Evolutionary conservation across 2,113 vertebrate species (phyloP).

Genomic region (Pelvicachromis taeniatus): DNA sequence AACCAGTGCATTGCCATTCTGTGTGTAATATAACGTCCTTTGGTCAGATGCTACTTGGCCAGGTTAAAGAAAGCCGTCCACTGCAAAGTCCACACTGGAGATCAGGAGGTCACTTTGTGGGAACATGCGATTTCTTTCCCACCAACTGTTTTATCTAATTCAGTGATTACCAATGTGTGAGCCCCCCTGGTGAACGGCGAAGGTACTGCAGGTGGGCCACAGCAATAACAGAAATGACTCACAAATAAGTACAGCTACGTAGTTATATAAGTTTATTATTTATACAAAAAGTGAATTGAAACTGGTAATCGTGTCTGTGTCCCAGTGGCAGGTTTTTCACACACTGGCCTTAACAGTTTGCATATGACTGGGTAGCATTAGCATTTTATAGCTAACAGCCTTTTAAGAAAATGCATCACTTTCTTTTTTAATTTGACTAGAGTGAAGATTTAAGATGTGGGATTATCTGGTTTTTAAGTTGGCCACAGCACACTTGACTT

Average conservation of each 20-base stretch:
- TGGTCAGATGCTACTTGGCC: neutral
- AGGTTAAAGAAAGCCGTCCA: neutral
- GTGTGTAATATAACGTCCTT: neutral
- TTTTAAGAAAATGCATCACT: neutral
- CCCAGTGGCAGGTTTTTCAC: neutral
- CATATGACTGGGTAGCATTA: neutral
- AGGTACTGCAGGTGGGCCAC: accelerated
- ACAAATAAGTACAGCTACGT: neutral
- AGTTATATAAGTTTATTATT: neutral
- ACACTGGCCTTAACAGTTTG: neutral
- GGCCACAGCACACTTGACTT: neutral
- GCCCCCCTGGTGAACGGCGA: neutral
- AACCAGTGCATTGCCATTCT: neutral
- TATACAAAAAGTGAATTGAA: neutral
- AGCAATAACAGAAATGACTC: neutral
- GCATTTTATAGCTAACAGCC: neutral
- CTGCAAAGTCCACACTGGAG: neutral
- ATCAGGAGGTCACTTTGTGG: neutral
- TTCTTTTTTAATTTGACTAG: neutral
- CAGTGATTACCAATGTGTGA: neutral
- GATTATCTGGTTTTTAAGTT: neutral
- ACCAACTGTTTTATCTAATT: neutral
- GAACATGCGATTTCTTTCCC: neutral
- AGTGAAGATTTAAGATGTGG: neutral
- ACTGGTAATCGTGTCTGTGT: neutral